Evolutionary conservation across 2,113 vertebrate species (phyloP), one percentile per base, ranked within the genome.

Genomic region (Mus spicilegus): DNA sequence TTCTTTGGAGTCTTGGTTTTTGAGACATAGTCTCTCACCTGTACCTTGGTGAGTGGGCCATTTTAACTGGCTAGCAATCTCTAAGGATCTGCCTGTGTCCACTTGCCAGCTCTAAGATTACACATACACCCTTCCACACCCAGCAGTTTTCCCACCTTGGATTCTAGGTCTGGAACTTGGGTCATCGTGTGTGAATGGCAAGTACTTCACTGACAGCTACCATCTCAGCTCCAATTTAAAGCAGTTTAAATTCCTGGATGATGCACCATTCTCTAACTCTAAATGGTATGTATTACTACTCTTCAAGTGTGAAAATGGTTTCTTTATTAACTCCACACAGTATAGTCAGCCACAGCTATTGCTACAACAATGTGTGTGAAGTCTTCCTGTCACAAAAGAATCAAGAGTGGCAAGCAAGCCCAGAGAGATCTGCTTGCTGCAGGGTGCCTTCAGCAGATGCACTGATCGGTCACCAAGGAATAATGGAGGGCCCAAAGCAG

Each of bases 271-370:
- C 80, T 96, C 90, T 95, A 92, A 78, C 65, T 95, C 76, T 81
- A 80, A 92, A 51, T 80, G 87, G 80, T 85, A 93, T 78, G 80
- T 96, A 93, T 67, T 54, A 88, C 78, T 95, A 77, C 84, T 88
- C 84, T 94, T 98, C 85, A 96, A 89, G 78, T 92, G 82, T 97
- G 96, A 95, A 97, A 98, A 95, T 54, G 42, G 91, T 95, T 82
- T 80, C 95, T 93, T 98, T 97, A 95, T 97, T 96, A 97, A 94
- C 33, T 94, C 51, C 91, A 98, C 96, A 97, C 96, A 98, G 97
- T 97, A 92, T 61, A 98, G 96, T 98, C 97, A 98, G 97, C 98
- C 97, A 54, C 51, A 54, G 51, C 96, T 96, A 93, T 88, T 97
- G 95, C 96, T 95, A 61, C 91, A 97, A 97, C 93, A 87, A 61